These are phyloP conservation scores for Gopherus flavomarginatus DNA, from an alignment of 2,113 vertebrate genomes.

Conservation along the genomic window DNA sequence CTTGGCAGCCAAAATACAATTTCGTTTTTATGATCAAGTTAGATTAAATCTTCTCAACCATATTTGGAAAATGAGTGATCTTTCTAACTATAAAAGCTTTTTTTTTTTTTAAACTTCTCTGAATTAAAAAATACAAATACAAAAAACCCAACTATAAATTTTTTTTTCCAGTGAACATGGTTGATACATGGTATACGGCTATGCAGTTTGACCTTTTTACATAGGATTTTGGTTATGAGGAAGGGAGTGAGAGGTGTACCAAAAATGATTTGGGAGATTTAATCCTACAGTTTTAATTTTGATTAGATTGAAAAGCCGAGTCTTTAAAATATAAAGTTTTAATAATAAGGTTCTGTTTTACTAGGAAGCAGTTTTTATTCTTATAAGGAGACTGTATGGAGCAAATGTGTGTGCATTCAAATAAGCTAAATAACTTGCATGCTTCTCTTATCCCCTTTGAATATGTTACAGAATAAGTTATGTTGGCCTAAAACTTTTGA, in stretches of 20 bases:
- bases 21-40: background rate
- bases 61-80: background rate
- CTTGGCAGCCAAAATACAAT: background rate
- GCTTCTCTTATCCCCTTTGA: background rate
- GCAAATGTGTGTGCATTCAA: background rate
- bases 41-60: background rate
- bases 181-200: background rate
- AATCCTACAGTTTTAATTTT: background rate
- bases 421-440: background rate
- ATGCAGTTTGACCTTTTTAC: background rate
- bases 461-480: background rate
- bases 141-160: background rate
- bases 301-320: background rate
- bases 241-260: background rate
- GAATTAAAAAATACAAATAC: background rate
- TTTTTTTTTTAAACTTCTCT: background rate
- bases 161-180: background rate
- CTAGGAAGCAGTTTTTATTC: background rate
- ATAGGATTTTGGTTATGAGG: background rate
- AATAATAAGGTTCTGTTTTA: background rate
- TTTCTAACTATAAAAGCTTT: background rate
- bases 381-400: background rate
- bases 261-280: background rate
- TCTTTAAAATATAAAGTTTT: background rate
- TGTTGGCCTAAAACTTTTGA: background rate